Evolutionary conservation across 2,113 vertebrate species (phyloP), one percentile per base, ranked within the genome.

Genomic region (Tenebrosternarchus preto): DNA sequence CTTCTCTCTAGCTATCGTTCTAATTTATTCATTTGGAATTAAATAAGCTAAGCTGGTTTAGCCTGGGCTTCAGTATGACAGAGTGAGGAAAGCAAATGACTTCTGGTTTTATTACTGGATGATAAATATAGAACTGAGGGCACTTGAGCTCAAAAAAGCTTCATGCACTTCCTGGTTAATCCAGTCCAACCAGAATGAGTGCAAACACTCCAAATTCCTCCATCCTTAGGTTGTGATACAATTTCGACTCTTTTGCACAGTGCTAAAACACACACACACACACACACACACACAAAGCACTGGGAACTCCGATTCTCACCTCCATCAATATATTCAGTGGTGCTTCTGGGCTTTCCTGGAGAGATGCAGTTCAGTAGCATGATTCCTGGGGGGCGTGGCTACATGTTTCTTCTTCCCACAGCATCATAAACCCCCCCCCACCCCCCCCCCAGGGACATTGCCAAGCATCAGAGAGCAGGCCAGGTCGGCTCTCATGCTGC

Each of bases 201-300:
- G 2, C 15, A 50, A 7, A 12, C 43, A 50, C 43, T 50, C 43
- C 12, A 50, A 50, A 50, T 50, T 50, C 43, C 43, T 50, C 43
- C 43, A 15, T 50, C 43, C 43, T 50, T 9, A 2, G 43, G 12
- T 50, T 15, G 43, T 12, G 9, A 2, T 12, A 50, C 43, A 50
- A 12, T 12, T 12, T 12, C 15, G 43, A 3, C 11, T 46, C 43
- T 46, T 46, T 46, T 46, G 43, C 43, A 46, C 43, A 46, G 8
- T 9, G 43, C 11, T 46, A 46, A 46, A 46, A 46, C 43, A 73
- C 33, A 55, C 43, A 27, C 7, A 19, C 46, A 73, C 16, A 57
- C 25, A 68, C 66, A 36, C 66, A 68, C 66, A 68, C 66, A 68
- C 66, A 68, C 66, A 68, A 53, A 15, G 43, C 17, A 16, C 43